phyloP scores from a whole-genome alignment of 2,113 vertebrate genomes.

The Toxostoma redivivum region DNA sequence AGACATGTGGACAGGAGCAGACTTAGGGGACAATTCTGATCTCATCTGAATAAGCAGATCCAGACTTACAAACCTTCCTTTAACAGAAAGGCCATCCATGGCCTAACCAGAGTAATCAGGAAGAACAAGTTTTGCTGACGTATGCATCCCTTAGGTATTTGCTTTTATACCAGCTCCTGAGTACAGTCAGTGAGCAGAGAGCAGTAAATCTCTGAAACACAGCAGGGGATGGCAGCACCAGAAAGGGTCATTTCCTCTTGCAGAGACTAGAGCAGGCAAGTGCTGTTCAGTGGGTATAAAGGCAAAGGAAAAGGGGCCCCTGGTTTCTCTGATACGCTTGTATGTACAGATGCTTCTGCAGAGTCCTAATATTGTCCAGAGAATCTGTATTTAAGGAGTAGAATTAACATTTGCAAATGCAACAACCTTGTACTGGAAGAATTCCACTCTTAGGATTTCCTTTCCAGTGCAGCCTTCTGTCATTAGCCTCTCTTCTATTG shows the following conservation, averaged over 20 bases:
- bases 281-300: neutral
- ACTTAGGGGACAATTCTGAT: neutral
- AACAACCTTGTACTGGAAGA: neutral
- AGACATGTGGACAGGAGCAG: neutral
- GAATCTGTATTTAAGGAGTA: neutral
- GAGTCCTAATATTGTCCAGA: neutral
- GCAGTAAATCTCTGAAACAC: conserved; percentile 27
- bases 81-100: neutral
- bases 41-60: neutral
- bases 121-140: neutral
- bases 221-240: conserved; percentile 16
- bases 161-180: neutral
- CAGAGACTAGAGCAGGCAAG: neutral
- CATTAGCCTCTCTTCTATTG: neutral
- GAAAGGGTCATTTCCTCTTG: conserved; percentile 38
- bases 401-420: neutral
- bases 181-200: neutral
- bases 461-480: neutral
- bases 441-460: neutral
- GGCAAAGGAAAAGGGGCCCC: neutral
- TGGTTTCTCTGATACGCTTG: neutral
- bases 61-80: neutral
- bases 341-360: neutral
- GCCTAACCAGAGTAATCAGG: neutral
- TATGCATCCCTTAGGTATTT: neutral